A percentile compares a stretch with the other conserved stretches of the same genome.
These are phyloP conservation scores for Stratiolaelaps scimitus DNA, from an alignment of 1,140 invertebrate genomes.

Conservation along the genomic window DNA sequence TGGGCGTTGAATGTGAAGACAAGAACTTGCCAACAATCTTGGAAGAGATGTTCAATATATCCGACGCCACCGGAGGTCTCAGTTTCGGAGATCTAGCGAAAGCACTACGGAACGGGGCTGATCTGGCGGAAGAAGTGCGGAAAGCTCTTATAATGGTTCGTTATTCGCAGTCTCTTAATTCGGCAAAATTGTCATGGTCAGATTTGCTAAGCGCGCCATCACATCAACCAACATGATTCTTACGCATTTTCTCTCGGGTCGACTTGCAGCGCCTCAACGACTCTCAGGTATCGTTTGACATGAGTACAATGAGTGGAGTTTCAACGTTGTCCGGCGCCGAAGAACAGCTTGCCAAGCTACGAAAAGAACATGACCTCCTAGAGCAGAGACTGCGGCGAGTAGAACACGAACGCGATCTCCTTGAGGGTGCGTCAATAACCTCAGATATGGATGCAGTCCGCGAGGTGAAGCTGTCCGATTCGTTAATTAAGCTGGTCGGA, in stretches of 20 bases:
- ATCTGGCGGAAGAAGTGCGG: constrained; percentile 9
- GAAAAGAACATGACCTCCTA: neutral
- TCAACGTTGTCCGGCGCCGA: neutral
- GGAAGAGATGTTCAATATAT: neutral
- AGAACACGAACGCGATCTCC: neutral
- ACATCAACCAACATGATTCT: no score
- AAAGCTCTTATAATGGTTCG: constrained; percentile 2
- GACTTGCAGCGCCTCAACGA: constrained; percentile 1
- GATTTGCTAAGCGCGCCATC: neutral
- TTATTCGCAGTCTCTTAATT: neutral
- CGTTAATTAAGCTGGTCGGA: constrained; percentile 6
- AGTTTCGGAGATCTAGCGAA: constrained; percentile 13
- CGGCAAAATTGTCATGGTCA: neutral
- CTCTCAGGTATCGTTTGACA: constrained; percentile 12
- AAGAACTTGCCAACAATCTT: neutral
- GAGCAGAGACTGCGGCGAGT: neutral
- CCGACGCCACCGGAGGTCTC: neutral
- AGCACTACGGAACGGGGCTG: constrained; percentile 6
- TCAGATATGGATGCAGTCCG: neutral
- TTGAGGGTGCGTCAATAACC: neutral
- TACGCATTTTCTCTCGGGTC: neutral
- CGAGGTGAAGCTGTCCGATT: constrained; percentile 18
- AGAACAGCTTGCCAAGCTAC: constrained; percentile 4
- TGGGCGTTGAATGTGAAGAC: constrained; percentile 12
- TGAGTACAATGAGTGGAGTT: constrained; percentile 3